phyloP scores from a whole-genome alignment of 2,888 invertebrate genomes.

The Pyrrhia umbra region DNA sequence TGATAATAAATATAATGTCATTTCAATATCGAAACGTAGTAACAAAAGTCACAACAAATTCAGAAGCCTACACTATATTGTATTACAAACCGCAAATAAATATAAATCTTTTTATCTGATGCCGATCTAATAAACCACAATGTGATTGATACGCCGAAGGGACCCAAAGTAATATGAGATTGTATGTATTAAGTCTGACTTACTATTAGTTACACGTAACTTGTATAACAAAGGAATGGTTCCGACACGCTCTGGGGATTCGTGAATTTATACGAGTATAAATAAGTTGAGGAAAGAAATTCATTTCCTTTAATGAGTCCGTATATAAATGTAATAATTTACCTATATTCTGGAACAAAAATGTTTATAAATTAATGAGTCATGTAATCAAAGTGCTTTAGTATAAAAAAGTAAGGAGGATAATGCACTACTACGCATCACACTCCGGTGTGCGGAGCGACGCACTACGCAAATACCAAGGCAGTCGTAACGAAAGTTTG shows the following conservation, averaged over 20 bases:
- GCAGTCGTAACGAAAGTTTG: too few species aligned
- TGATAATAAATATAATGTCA: neutral
- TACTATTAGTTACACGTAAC: constrained; percentile 7
- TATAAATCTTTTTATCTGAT: neutral
- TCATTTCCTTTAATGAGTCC: neutral
- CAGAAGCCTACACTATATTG: constrained; percentile 11
- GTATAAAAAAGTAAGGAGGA: too few species aligned
- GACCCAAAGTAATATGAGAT: constrained; percentile 13
- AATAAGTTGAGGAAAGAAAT: neutral
- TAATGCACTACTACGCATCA: too few species aligned
- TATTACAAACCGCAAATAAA: constrained; percentile 6
- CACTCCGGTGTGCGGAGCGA: too few species aligned
- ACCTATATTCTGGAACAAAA: too few species aligned
- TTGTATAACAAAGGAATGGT: neutral
- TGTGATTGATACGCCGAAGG: constrained; percentile 8
- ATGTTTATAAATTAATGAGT: too few species aligned
- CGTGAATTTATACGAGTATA: neutral
- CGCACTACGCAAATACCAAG: too few species aligned
- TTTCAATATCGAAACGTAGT: constrained; percentile 8
- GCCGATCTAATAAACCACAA: constrained; percentile 25
- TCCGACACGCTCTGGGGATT: constrained; percentile 1
- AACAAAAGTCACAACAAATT: constrained; percentile 6
- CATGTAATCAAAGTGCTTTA: too few species aligned
- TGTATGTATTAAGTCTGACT: neutral
- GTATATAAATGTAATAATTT: neutral